Conservation (phyloP, 2,113 vertebrate genomes). For the Nibea albiflora region DNA sequence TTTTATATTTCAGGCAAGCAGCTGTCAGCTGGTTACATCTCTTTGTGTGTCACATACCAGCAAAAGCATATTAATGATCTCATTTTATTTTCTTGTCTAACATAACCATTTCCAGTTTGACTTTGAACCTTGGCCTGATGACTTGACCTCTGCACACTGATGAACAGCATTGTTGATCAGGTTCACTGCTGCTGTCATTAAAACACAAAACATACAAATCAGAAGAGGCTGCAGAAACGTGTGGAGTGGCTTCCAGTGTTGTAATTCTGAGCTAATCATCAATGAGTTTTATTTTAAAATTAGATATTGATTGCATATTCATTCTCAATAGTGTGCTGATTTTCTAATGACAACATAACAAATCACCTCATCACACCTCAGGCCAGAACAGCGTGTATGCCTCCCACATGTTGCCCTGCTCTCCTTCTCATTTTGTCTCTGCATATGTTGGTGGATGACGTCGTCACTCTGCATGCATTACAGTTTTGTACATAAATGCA, state of each 20-base stretch:
- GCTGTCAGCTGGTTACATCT: too few species aligned
- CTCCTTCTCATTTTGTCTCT: neutral
- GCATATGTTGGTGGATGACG: neutral
- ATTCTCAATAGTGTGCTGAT: neutral
- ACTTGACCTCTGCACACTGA: neutral
- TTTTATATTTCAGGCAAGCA: too few species aligned
- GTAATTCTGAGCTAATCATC: neutral
- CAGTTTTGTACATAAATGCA: neutral
- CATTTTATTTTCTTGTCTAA: too few species aligned
- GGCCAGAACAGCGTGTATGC: neutral
- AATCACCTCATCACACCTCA: neutral
- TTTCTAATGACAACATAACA: conserved; percentile 3
- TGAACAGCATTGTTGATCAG: neutral
- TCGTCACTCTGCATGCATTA: neutral
- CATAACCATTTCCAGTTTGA: too few species aligned
- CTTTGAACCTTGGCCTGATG: too few species aligned
- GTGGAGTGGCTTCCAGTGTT: neutral
- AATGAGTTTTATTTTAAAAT: neutral
- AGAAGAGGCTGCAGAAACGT: neutral
- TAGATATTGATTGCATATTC: conserved; percentile 5
- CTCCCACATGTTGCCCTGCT: neutral
- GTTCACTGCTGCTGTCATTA: neutral
- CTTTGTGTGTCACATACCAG: too few species aligned
- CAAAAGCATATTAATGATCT: too few species aligned
- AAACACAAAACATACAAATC: neutral